These are phyloP conservation scores for Cenopis cana DNA, from an alignment of 2,888 invertebrate species.

Conservation along the genomic window DNA sequence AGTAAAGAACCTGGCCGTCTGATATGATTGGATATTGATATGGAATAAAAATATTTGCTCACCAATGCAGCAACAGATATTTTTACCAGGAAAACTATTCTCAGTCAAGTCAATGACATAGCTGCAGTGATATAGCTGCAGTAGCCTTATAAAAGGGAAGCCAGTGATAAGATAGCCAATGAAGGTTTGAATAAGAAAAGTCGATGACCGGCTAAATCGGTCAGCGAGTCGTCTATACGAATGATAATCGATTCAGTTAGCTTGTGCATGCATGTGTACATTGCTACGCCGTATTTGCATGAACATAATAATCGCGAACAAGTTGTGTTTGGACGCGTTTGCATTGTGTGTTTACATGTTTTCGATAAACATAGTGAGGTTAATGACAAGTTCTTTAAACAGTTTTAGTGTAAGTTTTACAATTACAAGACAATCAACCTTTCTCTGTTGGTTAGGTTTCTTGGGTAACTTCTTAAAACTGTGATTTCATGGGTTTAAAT, in stretches of 20 bases:
- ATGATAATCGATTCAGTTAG: constrained; percentile 41
- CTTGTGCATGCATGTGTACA: constrained; percentile 22
- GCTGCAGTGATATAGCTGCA: constrained; percentile 48
- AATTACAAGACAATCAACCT: background rate
- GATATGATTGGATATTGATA: background rate
- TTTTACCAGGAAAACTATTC: constrained; percentile 13
- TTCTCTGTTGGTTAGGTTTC: no score
- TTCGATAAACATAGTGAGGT: background rate
- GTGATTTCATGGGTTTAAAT: no score
- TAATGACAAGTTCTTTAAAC: background rate
- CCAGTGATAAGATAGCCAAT: constrained; percentile 75
- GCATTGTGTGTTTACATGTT: constrained; percentile 23
- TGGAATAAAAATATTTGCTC: background rate
- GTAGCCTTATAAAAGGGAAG: constrained; percentile 66
- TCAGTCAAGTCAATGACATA: constrained; percentile 42
- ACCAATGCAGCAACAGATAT: constrained; percentile 2
- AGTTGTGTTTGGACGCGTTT: constrained; percentile 15
- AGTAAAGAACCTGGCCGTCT: background rate
- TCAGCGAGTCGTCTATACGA: constrained; percentile 39
- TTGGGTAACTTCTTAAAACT: no score
- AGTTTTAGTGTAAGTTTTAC: no score
- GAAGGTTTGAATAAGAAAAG: constrained; percentile 67
- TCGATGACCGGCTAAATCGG: constrained; percentile 64
- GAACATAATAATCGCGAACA: constrained; percentile 3
- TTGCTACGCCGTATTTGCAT: constrained; percentile 24